phyloP scores from a whole-genome alignment of 2,113 vertebrate species.

The Mixornis gularis region DNA sequence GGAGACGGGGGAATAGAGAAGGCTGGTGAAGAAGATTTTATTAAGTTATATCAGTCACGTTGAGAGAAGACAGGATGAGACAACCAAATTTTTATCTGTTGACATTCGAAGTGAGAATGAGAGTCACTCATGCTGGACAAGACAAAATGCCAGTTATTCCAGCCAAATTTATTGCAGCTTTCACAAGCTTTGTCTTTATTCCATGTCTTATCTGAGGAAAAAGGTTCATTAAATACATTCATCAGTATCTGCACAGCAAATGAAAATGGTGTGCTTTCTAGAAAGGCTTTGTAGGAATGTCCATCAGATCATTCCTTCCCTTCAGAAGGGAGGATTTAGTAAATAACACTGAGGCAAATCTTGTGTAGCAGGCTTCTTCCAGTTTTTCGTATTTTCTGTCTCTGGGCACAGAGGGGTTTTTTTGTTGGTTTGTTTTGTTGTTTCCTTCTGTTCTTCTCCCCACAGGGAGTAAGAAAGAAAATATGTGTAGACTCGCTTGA shows the following conservation, averaged over 20 bases:
- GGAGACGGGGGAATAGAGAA: not conserved
- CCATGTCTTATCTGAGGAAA: not conserved
- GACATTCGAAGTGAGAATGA: not conserved
- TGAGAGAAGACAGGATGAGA: not conserved
- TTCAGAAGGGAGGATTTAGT: constrained; percentile 14
- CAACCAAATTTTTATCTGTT: not conserved
- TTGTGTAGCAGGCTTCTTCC: not conserved
- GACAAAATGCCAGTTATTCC: not conserved
- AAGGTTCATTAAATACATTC: not conserved
- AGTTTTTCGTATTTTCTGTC: not conserved
- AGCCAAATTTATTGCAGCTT: not conserved
- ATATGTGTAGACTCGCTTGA: not conserved
- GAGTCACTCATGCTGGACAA: not conserved
- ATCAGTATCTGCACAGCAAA: not conserved
- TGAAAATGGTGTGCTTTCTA: not conserved
- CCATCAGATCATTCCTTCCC: not conserved
- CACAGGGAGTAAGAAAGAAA: not conserved
- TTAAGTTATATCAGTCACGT: not conserved
- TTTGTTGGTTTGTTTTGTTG: no score
- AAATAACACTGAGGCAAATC: not conserved
- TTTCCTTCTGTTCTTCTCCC: not conserved
- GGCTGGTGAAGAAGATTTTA: not conserved
- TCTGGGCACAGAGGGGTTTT: not conserved
- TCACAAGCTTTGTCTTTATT: not conserved
- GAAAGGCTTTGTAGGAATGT: not conserved